Conservation (phyloP, 2,113 vertebrate species). For the Cochlearius cochlearius region DNA sequence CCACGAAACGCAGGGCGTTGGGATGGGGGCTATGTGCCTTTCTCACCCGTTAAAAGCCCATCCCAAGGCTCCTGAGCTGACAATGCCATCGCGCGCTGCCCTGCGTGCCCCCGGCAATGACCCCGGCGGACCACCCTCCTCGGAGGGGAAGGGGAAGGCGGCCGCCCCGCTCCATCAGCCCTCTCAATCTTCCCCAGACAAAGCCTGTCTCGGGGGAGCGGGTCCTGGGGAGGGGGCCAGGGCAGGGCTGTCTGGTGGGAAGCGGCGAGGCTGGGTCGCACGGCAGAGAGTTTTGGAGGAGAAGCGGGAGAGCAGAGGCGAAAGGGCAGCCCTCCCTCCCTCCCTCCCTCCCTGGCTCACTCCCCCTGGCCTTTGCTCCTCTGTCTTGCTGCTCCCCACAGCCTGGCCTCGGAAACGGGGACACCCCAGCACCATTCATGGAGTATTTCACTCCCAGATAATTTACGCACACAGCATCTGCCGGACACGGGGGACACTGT, state of each 20-base stretch:
- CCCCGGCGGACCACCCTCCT: conserved; percentile 15
- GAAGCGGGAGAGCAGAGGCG: not conserved
- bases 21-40: not conserved
- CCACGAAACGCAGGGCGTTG: not conserved
- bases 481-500: not conserved
- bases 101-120: not conserved
- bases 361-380: conserved; percentile 7
- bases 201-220: not conserved
- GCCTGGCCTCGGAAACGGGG: not conserved
- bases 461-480: not conserved
- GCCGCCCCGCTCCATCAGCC: not conserved
- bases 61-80: not conserved
- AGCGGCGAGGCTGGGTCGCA: not conserved
- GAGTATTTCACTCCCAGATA: not conserved
- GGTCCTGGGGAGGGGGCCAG: not conserved
- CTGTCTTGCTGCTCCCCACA: not conserved
- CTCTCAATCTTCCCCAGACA: conserved; percentile 42
- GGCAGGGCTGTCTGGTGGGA: conserved; percentile 20
- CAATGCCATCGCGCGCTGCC: not conserved
- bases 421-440: not conserved
- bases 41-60: not conserved
- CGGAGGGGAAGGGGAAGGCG: not conserved
- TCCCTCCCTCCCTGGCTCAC: not conserved
- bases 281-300: not conserved
- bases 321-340: conserved; percentile 8